Evolutionary conservation across 92 coral and sea anemone species (phyloP).

Genomic region (Virgularia gustaviana): DNA sequence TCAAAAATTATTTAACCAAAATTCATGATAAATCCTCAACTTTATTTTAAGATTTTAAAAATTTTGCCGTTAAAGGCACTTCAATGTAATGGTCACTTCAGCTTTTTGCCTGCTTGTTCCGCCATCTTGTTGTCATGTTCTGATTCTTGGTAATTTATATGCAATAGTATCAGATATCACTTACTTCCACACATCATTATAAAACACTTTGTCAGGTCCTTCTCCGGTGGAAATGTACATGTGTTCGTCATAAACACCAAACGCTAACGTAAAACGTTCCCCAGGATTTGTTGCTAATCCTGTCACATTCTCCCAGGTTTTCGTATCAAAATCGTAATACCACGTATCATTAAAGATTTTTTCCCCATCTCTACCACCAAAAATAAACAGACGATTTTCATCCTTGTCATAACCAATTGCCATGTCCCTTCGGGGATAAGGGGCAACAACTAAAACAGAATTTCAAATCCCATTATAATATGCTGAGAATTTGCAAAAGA

Average conservation of each 20-base stretch:
- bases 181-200: constrained; percentile 60
- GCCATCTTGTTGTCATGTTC: too few relatives aligned
- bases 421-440: constrained; percentile 59
- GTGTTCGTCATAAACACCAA: constrained; percentile 47
- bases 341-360: constrained; percentile 61
- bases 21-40: too few relatives aligned
- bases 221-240: constrained; percentile 88
- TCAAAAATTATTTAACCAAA: too few relatives aligned
- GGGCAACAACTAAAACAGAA: constrained; percentile 11
- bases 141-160: too few relatives aligned
- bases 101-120: too few relatives aligned
- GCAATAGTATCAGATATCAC: too few relatives aligned
- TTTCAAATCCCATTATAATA: too few relatives aligned
- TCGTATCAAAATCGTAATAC: constrained; percentile 52
- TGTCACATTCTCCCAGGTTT: constrained; percentile 52
- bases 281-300: constrained; percentile 42
- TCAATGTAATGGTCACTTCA: too few relatives aligned
- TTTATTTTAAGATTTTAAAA: too few relatives aligned
- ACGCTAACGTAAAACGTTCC: constrained; percentile 85
- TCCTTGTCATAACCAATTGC: constrained; percentile 62
- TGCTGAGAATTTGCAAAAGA: too few relatives aligned
- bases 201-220: constrained; percentile 51
- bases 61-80: too few relatives aligned
- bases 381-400: constrained; percentile 52
- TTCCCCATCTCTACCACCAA: constrained; percentile 60